phyloP scores from a whole-genome alignment of 2,888 invertebrate species.

The Nomada ferruginata region DNA sequence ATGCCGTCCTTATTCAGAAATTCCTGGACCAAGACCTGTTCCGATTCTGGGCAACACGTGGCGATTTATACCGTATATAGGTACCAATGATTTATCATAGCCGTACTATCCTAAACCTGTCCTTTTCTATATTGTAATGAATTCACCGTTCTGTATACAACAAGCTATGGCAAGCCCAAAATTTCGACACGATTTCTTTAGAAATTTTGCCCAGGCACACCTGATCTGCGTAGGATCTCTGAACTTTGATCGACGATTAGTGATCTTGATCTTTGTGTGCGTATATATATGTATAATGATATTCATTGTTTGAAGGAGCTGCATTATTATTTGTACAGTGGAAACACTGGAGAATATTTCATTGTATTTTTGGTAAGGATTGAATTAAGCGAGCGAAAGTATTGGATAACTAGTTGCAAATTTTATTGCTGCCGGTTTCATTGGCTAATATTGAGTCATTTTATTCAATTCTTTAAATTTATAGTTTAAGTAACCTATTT shows the following conservation, averaged over 20 bases:
- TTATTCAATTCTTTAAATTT: too few species aligned
- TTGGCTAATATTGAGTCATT: too few species aligned
- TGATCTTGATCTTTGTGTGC: not conserved
- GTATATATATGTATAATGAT: not conserved
- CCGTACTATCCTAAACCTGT: not conserved
- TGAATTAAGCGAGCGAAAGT: too few species aligned
- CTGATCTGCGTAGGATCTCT: not conserved
- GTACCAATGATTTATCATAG: constrained; percentile 81
- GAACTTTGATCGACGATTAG: not conserved
- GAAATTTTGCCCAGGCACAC: not conserved
- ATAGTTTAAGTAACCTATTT: too few species aligned
- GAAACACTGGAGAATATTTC: too few species aligned
- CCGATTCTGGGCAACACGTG: constrained; percentile 92
- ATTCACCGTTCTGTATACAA: not conserved
- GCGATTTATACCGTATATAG: constrained; percentile 90
- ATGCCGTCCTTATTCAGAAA: constrained; percentile 86
- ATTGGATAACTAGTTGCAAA: too few species aligned
- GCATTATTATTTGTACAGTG: too few species aligned
- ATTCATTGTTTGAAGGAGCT: not conserved
- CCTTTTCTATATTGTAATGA: not conserved
- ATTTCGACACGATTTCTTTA: not conserved
- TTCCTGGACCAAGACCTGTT: constrained; percentile 91
- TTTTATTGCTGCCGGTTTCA: too few species aligned
- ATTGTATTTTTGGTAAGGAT: too few species aligned
- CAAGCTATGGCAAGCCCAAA: not conserved